A percentile compares a stretch with the other conserved stretches of the same genome.
These are phyloP conservation scores for Drosophila takahashii DNA, from an alignment of 1,140 invertebrate species.

Conservation along the genomic window DNA sequence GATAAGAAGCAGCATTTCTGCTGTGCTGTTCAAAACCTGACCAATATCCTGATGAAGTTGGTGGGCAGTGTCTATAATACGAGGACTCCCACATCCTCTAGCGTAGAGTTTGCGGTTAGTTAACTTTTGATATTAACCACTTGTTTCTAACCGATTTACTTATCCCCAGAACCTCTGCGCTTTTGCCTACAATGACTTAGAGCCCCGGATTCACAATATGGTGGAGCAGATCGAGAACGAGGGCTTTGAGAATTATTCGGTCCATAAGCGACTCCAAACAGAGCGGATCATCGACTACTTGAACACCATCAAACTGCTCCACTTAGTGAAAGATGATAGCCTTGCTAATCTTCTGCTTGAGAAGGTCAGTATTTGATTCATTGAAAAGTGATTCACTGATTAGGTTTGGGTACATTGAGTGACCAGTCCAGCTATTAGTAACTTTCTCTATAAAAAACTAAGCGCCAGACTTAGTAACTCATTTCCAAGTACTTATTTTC, in stretches of 20 bases:
- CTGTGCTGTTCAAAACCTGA: constrained; percentile 55
- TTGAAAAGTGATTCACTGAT: constrained; percentile 5
- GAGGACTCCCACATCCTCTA: constrained; percentile 40
- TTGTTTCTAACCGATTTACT: background rate
- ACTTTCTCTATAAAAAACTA: constrained; percentile 1
- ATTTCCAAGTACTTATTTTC: background rate
- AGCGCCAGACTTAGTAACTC: background rate
- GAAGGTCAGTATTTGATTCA: constrained; percentile 33
- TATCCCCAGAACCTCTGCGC: constrained; percentile 53
- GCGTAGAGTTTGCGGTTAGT: constrained; percentile 47
- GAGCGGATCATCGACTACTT: constrained; percentile 43
- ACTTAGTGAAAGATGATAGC: constrained; percentile 24
- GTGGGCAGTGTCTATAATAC: constrained; percentile 60
- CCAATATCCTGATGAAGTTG: constrained; percentile 61
- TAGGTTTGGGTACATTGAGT: background rate
- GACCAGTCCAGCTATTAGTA: background rate
- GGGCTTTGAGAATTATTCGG: constrained; percentile 28
- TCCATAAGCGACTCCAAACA: background rate
- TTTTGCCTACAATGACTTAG: constrained; percentile 58
- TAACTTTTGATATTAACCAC: too few relatives aligned
- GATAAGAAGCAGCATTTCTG: constrained; percentile 54
- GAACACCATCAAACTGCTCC: constrained; percentile 58
- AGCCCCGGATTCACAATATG: constrained; percentile 41
- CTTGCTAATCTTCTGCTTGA: constrained; percentile 39
- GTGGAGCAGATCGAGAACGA: constrained; percentile 49